A percentile compares a stretch with the other conserved stretches of the same genome.
phyloP scores from a whole-genome alignment of 2,797 vertebrate species.

The Sebastes nivosus region DNA sequence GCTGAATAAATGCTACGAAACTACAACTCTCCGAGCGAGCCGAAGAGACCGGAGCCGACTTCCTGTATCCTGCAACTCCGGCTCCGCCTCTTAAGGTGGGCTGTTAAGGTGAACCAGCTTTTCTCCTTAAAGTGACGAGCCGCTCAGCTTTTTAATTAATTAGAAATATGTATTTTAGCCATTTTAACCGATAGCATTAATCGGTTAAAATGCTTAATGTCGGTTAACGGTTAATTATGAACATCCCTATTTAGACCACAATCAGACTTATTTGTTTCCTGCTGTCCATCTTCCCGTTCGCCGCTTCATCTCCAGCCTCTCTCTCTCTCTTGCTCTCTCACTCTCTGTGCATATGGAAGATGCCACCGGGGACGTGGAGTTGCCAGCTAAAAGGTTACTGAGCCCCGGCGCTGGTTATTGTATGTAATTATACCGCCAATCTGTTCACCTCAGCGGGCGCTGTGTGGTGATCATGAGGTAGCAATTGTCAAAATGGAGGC shows the following conservation, averaged over 20 bases:
- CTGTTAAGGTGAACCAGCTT: no score
- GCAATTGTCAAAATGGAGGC: slow-evolving; percentile 88
- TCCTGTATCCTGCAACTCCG: no score
- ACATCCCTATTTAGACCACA: not conserved
- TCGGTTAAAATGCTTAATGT: no score
- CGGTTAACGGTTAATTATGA: no score
- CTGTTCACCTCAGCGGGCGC: slow-evolving; percentile 97
- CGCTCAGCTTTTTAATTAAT: no score
- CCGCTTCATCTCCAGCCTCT: not conserved
- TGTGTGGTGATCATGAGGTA: slow-evolving; percentile 93
- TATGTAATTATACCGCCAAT: slow-evolving; percentile 99
- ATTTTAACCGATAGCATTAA: no score
- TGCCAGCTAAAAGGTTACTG: slow-evolving; percentile 94
- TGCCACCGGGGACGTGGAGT: slow-evolving; percentile 90
- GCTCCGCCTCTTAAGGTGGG: no score
- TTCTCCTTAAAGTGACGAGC: no score
- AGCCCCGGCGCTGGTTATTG: slow-evolving; percentile 93
- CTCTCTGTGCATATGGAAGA: slow-evolving; percentile 90
- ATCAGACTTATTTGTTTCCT: not conserved
- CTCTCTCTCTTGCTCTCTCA: not conserved
- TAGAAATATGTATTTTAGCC: no score
- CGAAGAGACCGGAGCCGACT: no score
- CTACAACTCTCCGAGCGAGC: no score
- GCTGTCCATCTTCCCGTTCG: not conserved
- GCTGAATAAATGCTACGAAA: no score